phyloP scores from a whole-genome alignment of 2,797 vertebrate genomes.

The Lutjanus campechanus region DNA sequence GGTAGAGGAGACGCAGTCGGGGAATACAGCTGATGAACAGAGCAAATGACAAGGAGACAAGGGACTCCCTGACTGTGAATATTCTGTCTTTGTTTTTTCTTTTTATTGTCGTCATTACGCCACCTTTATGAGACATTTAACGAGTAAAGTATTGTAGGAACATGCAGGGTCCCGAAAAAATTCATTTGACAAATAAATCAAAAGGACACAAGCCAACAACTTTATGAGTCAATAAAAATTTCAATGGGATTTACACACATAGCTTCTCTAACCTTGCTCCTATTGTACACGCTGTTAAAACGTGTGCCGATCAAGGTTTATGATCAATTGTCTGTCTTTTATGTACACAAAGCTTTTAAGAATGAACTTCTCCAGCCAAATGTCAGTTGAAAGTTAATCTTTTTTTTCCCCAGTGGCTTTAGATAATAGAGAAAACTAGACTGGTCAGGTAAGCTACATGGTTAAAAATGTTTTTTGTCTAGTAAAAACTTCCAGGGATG shows the following conservation, averaged over 20 bases:
- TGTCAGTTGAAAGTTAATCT: background rate
- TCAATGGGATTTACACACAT: background rate
- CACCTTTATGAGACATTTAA: background rate
- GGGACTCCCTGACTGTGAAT: slow-evolving; percentile 16
- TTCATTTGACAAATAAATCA: background rate
- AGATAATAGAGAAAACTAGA: background rate
- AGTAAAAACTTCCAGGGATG: background rate
- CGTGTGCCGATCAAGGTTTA: background rate
- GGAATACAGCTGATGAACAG: slow-evolving; percentile 47
- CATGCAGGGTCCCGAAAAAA: background rate
- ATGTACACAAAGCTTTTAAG: background rate
- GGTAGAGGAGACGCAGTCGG: slow-evolving; percentile 37
- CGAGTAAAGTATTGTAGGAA: background rate
- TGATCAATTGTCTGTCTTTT: background rate
- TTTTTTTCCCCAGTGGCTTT: background rate
- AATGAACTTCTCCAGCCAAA: too few relatives aligned
- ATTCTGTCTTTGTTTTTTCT: background rate
- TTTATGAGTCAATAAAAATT: background rate
- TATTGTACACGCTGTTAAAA: background rate
- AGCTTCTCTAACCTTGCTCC: background rate
- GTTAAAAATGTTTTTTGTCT: background rate
- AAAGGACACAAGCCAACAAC: background rate
- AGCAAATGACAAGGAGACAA: slow-evolving; percentile 47
- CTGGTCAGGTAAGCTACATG: background rate
- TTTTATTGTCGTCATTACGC: background rate